These are phyloP conservation scores for Siphonodentalium dalli DNA, from an alignment of 2,888 invertebrate genomes.

Conservation along the genomic window DNA sequence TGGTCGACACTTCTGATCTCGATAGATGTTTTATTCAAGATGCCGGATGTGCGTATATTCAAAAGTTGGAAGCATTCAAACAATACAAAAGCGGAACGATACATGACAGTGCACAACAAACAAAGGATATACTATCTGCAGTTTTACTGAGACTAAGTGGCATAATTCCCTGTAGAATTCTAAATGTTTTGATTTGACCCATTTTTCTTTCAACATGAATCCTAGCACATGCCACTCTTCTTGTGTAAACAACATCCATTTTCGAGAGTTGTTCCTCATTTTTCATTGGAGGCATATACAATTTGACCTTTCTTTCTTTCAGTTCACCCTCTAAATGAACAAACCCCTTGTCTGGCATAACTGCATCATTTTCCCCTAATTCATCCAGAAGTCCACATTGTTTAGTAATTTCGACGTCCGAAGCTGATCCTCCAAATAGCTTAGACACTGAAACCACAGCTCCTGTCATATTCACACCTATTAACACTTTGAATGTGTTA, in stretches of 20 bases:
- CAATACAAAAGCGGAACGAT: no score
- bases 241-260: conserved; percentile 19
- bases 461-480: conserved; percentile 15
- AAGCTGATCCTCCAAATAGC: conserved; percentile 2
- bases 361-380: conserved; percentile 14
- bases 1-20: no score
- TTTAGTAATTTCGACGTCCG: conserved; percentile 19
- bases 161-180: conserved; percentile 26
- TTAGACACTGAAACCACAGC: conserved; percentile 8
- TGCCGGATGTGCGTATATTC: no score
- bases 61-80: no score
- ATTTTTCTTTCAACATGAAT: conserved; percentile 29
- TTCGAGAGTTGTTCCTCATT: conserved; percentile 11
- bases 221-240: conserved; percentile 19
- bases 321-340: conserved; percentile 14
- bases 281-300: conserved; percentile 16
- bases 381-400: conserved; percentile 8
- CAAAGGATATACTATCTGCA: conserved; percentile 20
- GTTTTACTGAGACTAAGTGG: conserved; percentile 7
- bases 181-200: conserved; percentile 27
- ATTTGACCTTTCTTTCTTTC: conserved; percentile 10
- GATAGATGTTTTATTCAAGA: no score
- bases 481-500: conserved; percentile 16
- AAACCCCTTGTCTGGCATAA: conserved; percentile 23
- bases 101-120: conserved; percentile 20